phyloP scores from a whole-genome alignment of 2,113 vertebrate species.

The Tylochromis polylepis region DNA sequence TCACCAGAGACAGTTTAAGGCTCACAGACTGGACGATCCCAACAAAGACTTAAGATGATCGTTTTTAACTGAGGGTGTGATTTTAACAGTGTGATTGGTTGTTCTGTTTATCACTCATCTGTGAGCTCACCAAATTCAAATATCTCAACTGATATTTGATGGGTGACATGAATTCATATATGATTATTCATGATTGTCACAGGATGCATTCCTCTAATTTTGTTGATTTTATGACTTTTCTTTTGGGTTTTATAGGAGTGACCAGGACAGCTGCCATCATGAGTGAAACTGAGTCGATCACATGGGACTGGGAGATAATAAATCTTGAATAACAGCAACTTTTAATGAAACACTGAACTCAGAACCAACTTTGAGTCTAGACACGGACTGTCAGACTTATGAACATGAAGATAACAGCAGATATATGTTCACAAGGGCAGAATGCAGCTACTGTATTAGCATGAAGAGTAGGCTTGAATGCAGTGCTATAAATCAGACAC shows the following conservation, averaged over 20 bases:
- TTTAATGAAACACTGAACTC: not conserved
- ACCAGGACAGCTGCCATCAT: not conserved
- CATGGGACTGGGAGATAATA: not conserved
- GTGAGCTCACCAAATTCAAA: not conserved
- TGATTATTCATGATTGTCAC: not conserved
- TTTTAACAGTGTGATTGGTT: not conserved
- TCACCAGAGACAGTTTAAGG: not conserved
- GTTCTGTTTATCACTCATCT: not conserved
- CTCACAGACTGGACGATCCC: not conserved
- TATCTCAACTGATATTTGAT: not conserved
- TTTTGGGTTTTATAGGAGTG: not conserved
- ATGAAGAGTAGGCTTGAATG: not conserved
- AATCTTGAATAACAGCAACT: not conserved
- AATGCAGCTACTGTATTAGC: not conserved
- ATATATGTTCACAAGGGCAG: not conserved
- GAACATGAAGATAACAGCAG: not conserved
- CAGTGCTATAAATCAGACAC: not conserved
- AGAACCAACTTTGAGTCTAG: not conserved
- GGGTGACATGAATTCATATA: not conserved
- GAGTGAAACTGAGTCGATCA: not conserved
- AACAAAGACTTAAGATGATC: not conserved
- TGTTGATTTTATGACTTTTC: not conserved
- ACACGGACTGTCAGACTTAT: not conserved
- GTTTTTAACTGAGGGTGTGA: not conserved
- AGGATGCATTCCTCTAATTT: accelerated